These are phyloP conservation scores for Drosophila punjabiensis DNA, from an alignment of 1,140 invertebrate genomes.

Conservation along the genomic window DNA sequence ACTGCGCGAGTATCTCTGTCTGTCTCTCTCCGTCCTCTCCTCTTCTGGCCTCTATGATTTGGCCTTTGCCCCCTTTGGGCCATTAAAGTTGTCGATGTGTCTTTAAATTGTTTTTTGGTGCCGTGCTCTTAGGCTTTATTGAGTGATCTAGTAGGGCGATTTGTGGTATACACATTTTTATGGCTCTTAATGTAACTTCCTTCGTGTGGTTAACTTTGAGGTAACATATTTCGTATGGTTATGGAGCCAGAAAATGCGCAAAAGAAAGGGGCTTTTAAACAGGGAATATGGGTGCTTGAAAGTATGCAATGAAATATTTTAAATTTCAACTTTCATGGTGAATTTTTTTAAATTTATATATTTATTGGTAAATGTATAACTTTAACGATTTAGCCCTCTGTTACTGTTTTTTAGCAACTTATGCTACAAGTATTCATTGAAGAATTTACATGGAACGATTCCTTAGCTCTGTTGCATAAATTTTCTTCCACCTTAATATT, in stretches of 20 bases:
- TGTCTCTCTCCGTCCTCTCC: not conserved
- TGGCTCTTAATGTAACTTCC: slow-evolving; percentile 23
- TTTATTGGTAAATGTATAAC: too few relatives aligned
- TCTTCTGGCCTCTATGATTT: slow-evolving; percentile 3
- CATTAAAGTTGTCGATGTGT: slow-evolving; percentile 57
- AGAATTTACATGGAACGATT: too few relatives aligned
- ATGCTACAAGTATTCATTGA: too few relatives aligned
- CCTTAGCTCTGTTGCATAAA: too few relatives aligned
- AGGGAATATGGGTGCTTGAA: not conserved
- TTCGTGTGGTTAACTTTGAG: slow-evolving; percentile 8
- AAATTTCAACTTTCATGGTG: too few relatives aligned
- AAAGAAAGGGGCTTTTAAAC: not conserved
- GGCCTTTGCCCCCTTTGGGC: slow-evolving; percentile 41
- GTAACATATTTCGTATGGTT: slow-evolving; percentile 2
- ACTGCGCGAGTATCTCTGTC: slow-evolving; percentile 15
- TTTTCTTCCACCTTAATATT: too few relatives aligned
- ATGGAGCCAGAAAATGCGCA: not conserved
- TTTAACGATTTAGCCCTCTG: too few relatives aligned
- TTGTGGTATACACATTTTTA: slow-evolving; percentile 45
- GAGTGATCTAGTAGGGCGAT: slow-evolving; percentile 40
- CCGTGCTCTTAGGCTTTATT: slow-evolving; percentile 45
- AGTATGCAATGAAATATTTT: not conserved
- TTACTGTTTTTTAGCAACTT: too few relatives aligned
- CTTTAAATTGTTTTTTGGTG: slow-evolving; percentile 53
- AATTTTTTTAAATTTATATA: too few relatives aligned